Conservation (phyloP, 2,113 vertebrate genomes). For the Balaeniceps rex region DNA sequence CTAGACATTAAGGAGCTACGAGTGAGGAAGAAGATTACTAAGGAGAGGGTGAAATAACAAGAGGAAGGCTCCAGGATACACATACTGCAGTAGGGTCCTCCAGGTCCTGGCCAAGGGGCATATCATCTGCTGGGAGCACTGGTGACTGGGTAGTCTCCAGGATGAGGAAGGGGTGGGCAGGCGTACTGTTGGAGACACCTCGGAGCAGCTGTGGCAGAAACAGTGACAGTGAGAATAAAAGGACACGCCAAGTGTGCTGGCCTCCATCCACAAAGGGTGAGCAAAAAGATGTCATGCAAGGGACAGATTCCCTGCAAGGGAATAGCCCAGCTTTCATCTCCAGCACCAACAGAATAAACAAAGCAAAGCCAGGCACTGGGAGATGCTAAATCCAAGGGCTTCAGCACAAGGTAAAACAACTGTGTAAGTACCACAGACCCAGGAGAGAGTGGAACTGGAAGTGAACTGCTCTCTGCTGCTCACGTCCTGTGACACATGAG, state of each 20-base stretch:
- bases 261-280: not conserved
- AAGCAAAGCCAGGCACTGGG: not conserved
- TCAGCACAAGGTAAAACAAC: not conserved
- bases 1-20: not conserved
- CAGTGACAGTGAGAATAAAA: not conserved
- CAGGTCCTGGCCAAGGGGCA: not conserved
- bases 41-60: not conserved
- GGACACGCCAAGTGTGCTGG: not conserved
- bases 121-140: slow-evolving; percentile 19
- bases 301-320: not conserved
- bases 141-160: slow-evolving; percentile 9
- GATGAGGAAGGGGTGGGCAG: slow-evolving; percentile 38
- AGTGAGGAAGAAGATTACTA: not conserved
- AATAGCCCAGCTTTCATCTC: not conserved
- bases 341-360: not conserved
- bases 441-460: not conserved
- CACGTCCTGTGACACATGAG: accelerated
- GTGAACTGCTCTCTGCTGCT: not conserved
- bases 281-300: not conserved
- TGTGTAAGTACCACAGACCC: not conserved
- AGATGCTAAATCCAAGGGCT: not conserved
- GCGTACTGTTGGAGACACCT: slow-evolving; percentile 72
- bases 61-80: not conserved
- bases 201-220: slow-evolving; percentile 35
- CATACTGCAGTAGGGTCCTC: not conserved